These are phyloP conservation scores for Cosmia pyralina DNA, from an alignment of 2,888 invertebrate genomes.

Conservation along the genomic window DNA sequence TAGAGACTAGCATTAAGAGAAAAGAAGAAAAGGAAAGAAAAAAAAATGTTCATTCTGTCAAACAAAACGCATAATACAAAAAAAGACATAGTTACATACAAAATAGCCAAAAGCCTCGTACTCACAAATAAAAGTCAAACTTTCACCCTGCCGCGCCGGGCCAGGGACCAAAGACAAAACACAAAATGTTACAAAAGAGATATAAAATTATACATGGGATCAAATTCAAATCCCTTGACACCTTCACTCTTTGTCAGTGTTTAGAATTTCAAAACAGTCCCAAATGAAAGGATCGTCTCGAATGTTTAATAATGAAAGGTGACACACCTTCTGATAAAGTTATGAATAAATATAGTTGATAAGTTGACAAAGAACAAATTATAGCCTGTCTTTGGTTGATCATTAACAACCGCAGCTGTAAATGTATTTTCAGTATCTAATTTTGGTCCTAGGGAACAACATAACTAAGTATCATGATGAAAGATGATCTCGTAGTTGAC, in stretches of 20 bases:
- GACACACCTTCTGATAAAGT: background rate
- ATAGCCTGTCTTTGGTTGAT: background rate
- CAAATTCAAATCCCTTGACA: background rate
- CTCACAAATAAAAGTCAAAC: too few relatives aligned
- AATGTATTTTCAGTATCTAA: too few relatives aligned
- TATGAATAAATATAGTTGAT: too few relatives aligned
- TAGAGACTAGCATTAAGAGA: background rate
- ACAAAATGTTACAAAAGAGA: background rate
- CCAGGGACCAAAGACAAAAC: background rate
- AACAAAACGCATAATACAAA: too few relatives aligned
- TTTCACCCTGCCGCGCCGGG: too few relatives aligned
- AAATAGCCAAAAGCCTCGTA: background rate
- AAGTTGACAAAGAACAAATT: too few relatives aligned
- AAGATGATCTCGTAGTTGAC: too few relatives aligned
- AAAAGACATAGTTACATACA: background rate
- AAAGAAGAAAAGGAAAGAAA: background rate
- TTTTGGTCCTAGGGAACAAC: background rate
- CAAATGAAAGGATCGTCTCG: background rate
- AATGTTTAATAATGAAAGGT: constrained; percentile 10
- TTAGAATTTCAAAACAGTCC: constrained; percentile 4
- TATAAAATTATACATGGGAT: constrained; percentile 4
- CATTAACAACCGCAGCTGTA: background rate
- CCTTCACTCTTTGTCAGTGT: background rate
- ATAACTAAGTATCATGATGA: too few relatives aligned
- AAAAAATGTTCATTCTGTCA: too few relatives aligned